Evolutionary conservation across 2,113 vertebrate species (phyloP), one percentile per base, ranked within the genome.

Genomic region (Origma solitaria): DNA sequence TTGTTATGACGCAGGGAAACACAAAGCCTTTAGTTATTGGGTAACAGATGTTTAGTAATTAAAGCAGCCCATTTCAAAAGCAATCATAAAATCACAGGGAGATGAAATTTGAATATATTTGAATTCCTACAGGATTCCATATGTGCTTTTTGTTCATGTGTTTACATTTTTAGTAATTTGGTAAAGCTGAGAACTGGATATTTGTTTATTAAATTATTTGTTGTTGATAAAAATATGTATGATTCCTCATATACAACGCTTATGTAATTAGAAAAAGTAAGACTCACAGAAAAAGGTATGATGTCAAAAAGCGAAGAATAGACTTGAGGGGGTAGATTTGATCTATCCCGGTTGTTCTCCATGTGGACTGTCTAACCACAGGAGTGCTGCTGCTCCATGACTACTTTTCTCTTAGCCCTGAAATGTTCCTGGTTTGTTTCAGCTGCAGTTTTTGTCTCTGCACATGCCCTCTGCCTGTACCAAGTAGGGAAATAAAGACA

Each of bases 1-100:
- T 42, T 53, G 88, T 88, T 82, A 8, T 15, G 37, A 57, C 1
- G 0, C 38, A 37, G n/a, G 47, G 75, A 88, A 69, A 83, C 72
- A 47, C 51, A 80, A 86, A 83, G 84, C 49, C 79, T 95, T 92
- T 73, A 61, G 44, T 95, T 88, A 92, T 71, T 71, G 76, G 88
- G 95, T 84, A 92, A 76, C 91, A 96, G 95, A 95, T 96, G 94
- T 92, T 94, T 86, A 64, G 60, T 90, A 95, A 96, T 96, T 92
- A 97, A 95, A 95, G 69, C 47, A 91, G 21, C 31, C 90, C 54
- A 58, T 92, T 97, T 95, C 88, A 95, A 95, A 95, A 83, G 70
- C 73, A 69, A 62, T 95, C 83, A 80, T 95, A 94, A 92, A 95
- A 91, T 94, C 90, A 92, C 65, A 72, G 57, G 37, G 86, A 96